Evolutionary conservation across 2,888 invertebrate genomes (phyloP).

Genomic region (Acheta domesticus): DNA sequence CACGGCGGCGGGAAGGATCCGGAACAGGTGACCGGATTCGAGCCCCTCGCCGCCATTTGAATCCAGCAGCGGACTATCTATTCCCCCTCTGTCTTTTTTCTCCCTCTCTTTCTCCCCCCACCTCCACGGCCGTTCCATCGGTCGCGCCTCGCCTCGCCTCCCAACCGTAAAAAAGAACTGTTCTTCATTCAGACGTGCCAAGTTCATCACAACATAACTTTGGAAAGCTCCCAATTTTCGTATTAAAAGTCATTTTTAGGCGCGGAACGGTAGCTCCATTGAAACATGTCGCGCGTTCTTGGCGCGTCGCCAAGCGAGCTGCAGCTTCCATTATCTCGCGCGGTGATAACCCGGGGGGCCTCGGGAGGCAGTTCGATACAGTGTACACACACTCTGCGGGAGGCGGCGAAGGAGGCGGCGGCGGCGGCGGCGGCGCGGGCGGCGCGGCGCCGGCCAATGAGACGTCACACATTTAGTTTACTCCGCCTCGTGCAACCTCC

Average conservation of each 20-base stretch:
- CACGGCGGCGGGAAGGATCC: not conserved
- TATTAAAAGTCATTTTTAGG: constrained; percentile 18
- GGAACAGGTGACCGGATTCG: not conserved
- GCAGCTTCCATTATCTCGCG: not conserved
- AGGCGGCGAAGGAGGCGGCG: no score
- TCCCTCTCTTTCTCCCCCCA: not conserved
- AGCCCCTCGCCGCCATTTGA: not conserved
- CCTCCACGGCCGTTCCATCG: not conserved
- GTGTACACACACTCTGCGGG: not conserved
- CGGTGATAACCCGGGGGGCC: not conserved
- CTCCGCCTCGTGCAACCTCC: no score
- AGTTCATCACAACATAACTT: constrained; percentile 18
- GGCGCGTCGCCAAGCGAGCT: not conserved
- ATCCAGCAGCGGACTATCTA: not conserved
- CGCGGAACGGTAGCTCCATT: not conserved
- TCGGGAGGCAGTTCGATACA: not conserved
- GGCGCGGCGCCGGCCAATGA: no score
- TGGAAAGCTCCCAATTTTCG: constrained; percentile 18
- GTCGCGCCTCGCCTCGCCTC: not conserved
- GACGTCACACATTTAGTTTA: no score
- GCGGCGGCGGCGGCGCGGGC: no score
- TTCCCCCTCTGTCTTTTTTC: not conserved
- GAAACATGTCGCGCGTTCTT: not conserved
- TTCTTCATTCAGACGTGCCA: constrained; percentile 18
- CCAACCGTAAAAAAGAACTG: not conserved